Percentiles rank a stretch among this genome's conserved stretches.
Conservation (phyloP, 2,113 vertebrate species). For the Stigmatopora nigra region DNA sequence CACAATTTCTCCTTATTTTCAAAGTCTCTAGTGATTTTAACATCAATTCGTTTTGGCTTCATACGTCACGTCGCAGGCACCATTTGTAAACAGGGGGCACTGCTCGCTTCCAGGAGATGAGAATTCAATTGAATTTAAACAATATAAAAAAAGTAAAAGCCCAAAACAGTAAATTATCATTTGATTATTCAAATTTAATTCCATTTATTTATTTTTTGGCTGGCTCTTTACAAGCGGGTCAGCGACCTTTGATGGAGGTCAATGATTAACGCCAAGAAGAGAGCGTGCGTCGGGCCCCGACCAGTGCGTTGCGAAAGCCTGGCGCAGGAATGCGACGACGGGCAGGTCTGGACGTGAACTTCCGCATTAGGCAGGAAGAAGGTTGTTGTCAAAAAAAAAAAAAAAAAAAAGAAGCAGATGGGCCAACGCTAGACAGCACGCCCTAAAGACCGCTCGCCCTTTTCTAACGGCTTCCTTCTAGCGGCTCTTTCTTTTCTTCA, state of each 20-base stretch:
- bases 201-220: too few species aligned
- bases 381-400: not conserved
- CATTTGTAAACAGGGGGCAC: too few species aligned
- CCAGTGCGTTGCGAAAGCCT: conserved; percentile 1
- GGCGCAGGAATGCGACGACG: conserved; percentile 1
- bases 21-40: too few species aligned
- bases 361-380: conserved; percentile 11
- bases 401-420: conserved; percentile 2
- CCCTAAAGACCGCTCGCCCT: not conserved
- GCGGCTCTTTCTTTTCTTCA: not conserved
- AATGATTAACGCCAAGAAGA: conserved; percentile 6
- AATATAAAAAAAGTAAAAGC: too few species aligned
- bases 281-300: not conserved
- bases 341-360: conserved; percentile 10
- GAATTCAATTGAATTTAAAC: too few species aligned
- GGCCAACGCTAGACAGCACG: conserved; percentile 1
- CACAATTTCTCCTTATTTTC: too few species aligned
- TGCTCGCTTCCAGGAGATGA: too few species aligned
- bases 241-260: not conserved
- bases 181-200: too few species aligned
- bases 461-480: not conserved
- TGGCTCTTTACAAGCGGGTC: too few species aligned
- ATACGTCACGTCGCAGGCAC: too few species aligned
- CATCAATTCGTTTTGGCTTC: too few species aligned
- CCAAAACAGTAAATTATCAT: too few species aligned